phyloP scores from a whole-genome alignment of 2,797 vertebrate genomes.

The Hypotaenidia okinawae region DNA sequence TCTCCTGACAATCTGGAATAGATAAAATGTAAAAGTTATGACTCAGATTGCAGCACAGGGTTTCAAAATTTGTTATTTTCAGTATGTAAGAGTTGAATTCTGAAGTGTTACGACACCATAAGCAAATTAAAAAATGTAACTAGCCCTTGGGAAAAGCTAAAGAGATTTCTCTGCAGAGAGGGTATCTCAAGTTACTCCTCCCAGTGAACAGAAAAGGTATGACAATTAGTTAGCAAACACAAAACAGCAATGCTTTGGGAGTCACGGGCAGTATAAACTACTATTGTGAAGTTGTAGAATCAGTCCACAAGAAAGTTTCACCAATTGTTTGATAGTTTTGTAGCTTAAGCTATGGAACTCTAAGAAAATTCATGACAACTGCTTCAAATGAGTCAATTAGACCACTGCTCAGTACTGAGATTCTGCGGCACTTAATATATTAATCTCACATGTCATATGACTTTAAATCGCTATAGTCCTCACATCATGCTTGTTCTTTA shows the following conservation, averaged over 20 bases:
- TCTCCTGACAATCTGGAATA: conserved; percentile 77
- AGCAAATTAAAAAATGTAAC: neutral
- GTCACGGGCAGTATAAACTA: neutral
- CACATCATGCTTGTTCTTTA: neutral
- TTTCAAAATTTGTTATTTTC: neutral
- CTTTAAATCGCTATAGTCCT: neutral
- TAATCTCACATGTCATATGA: neutral
- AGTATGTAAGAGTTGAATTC: neutral
- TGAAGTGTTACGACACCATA: neutral
- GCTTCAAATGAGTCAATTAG: neutral
- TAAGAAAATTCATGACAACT: neutral
- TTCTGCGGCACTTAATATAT: neutral
- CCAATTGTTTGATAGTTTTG: neutral
- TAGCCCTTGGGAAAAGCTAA: neutral
- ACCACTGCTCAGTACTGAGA: neutral
- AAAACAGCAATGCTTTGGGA: neutral
- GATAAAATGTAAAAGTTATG: neutral
- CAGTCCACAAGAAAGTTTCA: neutral
- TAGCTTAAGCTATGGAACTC: neutral
- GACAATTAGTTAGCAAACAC: neutral
- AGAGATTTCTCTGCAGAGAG: neutral
- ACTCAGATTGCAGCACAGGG: neutral
- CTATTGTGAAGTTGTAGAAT: neutral
- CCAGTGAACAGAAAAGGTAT: neutral
- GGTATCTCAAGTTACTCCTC: neutral